A percentile compares a stretch with the other conserved stretches of the same genome.
Evolutionary conservation across 2,888 invertebrate species (phyloP).

Genomic region (Erebia ligea): DNA sequence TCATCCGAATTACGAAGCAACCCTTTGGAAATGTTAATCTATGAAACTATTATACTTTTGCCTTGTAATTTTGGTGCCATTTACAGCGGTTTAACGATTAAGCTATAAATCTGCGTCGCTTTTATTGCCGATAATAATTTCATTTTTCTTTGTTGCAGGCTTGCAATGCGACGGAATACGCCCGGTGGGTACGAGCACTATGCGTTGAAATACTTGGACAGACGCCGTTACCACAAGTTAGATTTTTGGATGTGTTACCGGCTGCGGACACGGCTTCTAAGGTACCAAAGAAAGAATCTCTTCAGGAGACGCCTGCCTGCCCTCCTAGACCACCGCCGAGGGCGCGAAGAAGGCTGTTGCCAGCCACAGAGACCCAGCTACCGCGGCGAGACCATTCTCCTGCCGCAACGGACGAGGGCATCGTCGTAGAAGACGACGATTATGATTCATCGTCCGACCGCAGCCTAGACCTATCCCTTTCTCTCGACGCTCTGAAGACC

Average conservation of each 20-base stretch:
- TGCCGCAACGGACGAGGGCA: conserved; percentile 80
- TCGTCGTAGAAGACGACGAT: conserved; percentile 81
- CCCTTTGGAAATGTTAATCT: conserved; percentile 47
- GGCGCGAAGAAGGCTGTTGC: conserved; percentile 70
- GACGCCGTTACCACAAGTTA: conserved; percentile 88
- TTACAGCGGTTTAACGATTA: conserved; percentile 46
- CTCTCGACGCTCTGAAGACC: conserved; percentile 78
- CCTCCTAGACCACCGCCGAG: conserved; percentile 75
- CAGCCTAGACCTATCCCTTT: conserved; percentile 80
- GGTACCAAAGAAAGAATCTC: conserved; percentile 69
- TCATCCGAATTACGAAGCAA: conserved; percentile 50
- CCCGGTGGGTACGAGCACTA: conserved; percentile 89
- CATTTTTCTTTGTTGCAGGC: conserved; percentile 82
- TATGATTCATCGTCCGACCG: conserved; percentile 82
- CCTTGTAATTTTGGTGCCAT: conserved; percentile 37
- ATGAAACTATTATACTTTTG: conserved; percentile 40
- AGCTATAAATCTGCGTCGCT: conserved; percentile 49
- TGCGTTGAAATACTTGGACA: conserved; percentile 89
- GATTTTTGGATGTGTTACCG: conserved; percentile 87
- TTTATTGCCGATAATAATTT: conserved; percentile 41
- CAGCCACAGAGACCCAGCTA: conserved; percentile 69
- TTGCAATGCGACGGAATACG: conserved; percentile 86
- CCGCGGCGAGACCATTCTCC: conserved; percentile 74
- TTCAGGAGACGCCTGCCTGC: conserved; percentile 63
- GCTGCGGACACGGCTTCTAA: conserved; percentile 80